Evolutionary conservation across 2,797 vertebrate species (phyloP).

Genomic region (Loris lydekkerianus): DNA sequence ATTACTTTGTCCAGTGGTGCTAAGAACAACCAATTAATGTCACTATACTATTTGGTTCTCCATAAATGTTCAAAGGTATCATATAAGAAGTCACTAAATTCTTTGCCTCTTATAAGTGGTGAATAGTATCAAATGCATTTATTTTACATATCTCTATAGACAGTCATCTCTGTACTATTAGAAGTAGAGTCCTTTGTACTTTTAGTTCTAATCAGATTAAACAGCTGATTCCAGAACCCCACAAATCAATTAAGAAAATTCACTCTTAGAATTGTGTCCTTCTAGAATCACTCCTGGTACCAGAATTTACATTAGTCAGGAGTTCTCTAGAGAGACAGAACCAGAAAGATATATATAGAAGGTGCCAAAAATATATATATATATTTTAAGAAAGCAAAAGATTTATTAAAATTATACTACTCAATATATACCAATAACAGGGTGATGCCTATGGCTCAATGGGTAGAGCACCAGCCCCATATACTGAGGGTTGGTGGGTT

Average conservation of each 20-base stretch:
- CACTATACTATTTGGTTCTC: neutral
- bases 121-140: neutral
- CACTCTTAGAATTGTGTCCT: neutral
- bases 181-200: neutral
- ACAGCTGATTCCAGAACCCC: neutral
- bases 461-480: too few species aligned
- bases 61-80: neutral
- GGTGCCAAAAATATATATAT: too few species aligned
- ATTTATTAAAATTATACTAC: too few species aligned
- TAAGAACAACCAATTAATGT: neutral
- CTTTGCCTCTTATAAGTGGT: neutral
- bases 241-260: neutral
- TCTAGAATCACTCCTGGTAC: neutral
- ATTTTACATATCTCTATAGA: neutral
- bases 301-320: neutral
- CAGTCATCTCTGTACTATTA: neutral
- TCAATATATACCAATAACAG: too few species aligned
- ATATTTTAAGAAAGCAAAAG: too few species aligned
- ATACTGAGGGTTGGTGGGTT: too few species aligned
- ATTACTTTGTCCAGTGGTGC: neutral
- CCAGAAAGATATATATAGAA: neutral
- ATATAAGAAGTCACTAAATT: neutral
- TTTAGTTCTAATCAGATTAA: neutral
- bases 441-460: too few species aligned
- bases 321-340: neutral